phyloP scores from a whole-genome alignment of 1,140 invertebrate species.

The Rhopalosiphum padi region DNA sequence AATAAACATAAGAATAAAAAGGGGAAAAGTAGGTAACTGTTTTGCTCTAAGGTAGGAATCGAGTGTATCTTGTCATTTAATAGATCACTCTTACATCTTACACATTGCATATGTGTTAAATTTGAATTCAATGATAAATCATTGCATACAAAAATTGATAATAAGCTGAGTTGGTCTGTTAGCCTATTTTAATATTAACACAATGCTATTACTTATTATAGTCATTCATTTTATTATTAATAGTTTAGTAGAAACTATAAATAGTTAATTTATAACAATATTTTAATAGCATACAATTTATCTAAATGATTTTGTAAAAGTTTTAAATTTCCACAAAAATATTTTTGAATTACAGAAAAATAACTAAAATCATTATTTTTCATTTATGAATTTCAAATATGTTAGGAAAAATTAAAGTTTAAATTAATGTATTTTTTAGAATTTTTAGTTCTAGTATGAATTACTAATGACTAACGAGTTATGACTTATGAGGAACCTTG shows the following conservation, averaged over 20 bases:
- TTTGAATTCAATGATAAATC: not conserved
- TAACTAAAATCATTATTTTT: not conserved
- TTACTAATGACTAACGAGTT: not conserved
- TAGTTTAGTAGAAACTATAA: too few relatives aligned
- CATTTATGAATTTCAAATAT: not conserved
- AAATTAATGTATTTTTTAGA: not conserved
- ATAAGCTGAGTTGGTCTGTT: not conserved
- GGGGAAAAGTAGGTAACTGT: not conserved
- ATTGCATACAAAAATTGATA: not conserved
- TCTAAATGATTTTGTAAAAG: not conserved
- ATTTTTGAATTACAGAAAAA: not conserved
- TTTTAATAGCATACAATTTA: too few relatives aligned
- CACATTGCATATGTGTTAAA: not conserved
- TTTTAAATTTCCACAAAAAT: not conserved
- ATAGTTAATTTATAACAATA: too few relatives aligned
- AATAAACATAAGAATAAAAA: not conserved
- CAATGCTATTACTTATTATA: too few relatives aligned
- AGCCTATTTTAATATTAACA: not conserved
- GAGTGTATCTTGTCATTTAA: not conserved
- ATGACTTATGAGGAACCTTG: not conserved
- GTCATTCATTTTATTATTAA: too few relatives aligned
- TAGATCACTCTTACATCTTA: not conserved
- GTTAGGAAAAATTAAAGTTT: not conserved
- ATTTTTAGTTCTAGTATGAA: not conserved
- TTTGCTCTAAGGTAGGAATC: not conserved